Evolutionary conservation across 2,797 vertebrate species (phyloP).

Genomic region (Enoplosus armatus): DNA sequence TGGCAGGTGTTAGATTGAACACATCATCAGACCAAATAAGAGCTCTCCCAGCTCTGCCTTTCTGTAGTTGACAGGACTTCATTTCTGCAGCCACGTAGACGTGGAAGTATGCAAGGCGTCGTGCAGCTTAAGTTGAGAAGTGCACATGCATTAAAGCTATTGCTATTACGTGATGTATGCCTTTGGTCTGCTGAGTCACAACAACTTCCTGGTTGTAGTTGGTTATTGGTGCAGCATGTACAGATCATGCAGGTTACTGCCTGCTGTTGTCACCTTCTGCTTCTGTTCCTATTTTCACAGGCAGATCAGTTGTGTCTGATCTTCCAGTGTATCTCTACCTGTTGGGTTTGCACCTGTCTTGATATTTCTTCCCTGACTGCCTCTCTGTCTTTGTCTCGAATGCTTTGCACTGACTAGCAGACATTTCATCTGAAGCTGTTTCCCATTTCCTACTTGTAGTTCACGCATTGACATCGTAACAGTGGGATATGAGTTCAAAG

Average conservation of each 20-base stretch:
- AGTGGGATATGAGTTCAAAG: background rate
- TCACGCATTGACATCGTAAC: background rate
- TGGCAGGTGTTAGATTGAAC: conserved; percentile 12
- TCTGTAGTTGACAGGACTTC: background rate
- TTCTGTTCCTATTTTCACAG: conserved; percentile 25
- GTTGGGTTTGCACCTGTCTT: conserved; percentile 3
- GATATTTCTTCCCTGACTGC: background rate
- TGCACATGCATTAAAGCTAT: conserved; percentile 10
- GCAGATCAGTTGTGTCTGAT: background rate
- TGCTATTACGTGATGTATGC: background rate
- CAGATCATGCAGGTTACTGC: conserved; percentile 16
- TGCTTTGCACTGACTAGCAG: background rate
- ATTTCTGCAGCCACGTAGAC: conserved; percentile 6
- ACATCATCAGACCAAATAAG: background rate
- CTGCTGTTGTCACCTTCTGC: conserved; percentile 25
- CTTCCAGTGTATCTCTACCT: background rate
- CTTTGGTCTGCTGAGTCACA: conserved; percentile 22
- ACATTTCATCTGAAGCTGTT: conserved; percentile 4
- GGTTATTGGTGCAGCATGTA: conserved; percentile 4
- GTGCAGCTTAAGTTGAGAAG: background rate
- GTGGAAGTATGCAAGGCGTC: background rate
- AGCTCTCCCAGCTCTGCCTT: conserved; percentile 3
- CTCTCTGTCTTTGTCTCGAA: conserved; percentile 6
- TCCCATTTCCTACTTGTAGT: background rate
- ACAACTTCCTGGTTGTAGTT: conserved; percentile 27